A percentile compares a stretch with the other conserved stretches of the same genome.
These are phyloP conservation scores for Mesorhabditis belari DNA, from an alignment of 2,888 invertebrate species.

Conservation along the genomic window DNA sequence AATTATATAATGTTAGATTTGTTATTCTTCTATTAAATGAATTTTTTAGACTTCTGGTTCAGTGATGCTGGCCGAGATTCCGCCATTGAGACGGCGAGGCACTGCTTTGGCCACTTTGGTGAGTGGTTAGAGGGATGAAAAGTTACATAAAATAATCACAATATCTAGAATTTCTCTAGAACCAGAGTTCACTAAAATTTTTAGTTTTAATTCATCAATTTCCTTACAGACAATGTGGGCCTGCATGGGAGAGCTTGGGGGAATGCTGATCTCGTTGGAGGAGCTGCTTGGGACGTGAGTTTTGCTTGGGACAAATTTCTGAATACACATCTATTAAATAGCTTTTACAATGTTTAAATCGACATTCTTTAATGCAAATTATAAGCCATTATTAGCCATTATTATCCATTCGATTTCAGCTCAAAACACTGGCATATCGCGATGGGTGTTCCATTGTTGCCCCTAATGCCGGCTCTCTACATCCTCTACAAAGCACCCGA, in stretches of 20 bases:
- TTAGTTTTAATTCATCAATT: background rate
- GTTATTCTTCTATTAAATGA: no score
- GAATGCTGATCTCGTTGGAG: conserved; percentile 39
- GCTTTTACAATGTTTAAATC: no score
- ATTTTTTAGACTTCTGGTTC: conserved; percentile 37
- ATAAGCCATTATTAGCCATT: no score
- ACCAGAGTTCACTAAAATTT: no score
- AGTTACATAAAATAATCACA: no score
- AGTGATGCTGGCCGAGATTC: conserved; percentile 42
- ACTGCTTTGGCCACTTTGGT: conserved; percentile 39
- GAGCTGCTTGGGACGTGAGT: conserved; percentile 31
- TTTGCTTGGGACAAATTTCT: no score
- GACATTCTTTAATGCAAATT: no score
- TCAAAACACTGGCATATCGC: conserved; percentile 33
- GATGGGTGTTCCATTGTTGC: conserved; percentile 32
- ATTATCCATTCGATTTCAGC: no score
- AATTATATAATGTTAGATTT: no score
- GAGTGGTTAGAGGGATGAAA: background rate
- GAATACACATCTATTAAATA: no score
- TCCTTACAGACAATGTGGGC: conserved; percentile 49
- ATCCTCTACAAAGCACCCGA: conserved; percentile 34
- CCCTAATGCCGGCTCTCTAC: conserved; percentile 27
- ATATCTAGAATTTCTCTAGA: no score
- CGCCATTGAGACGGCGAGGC: conserved; percentile 36
- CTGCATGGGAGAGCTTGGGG: conserved; percentile 41